Conservation (phyloP, 2,797 vertebrate species). For the Sciaenops ocellatus region DNA sequence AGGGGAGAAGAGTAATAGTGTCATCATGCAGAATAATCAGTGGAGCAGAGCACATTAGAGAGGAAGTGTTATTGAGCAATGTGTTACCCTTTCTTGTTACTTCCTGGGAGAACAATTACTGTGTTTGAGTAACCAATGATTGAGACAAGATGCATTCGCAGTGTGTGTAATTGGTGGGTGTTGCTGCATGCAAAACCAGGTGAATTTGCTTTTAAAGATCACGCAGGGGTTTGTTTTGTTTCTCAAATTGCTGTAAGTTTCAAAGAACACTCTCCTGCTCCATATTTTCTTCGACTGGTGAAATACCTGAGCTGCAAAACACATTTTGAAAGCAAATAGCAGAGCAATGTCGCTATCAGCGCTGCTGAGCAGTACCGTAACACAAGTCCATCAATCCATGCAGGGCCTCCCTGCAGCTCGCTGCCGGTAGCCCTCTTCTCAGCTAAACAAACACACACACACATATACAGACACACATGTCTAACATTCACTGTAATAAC, state of each 20-base stretch:
- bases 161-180: constrained; percentile 72
- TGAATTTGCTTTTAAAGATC: constrained; percentile 51
- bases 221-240: constrained; percentile 11
- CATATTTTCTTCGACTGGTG: constrained; percentile 28
- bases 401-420: constrained; percentile 56
- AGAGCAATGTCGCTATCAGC: constrained; percentile 54
- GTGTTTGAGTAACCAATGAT: constrained; percentile 81
- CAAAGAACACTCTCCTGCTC: constrained; percentile 26
- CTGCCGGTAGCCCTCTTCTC: constrained; percentile 20
- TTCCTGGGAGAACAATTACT: constrained; percentile 83
- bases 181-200: constrained; percentile 57
- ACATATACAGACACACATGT: neutral
- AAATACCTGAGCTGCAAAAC: constrained; percentile 54
- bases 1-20: constrained; percentile 80
- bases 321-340: constrained; percentile 64
- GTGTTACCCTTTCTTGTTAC: constrained; percentile 72
- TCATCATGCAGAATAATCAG: constrained; percentile 80
- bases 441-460: neutral
- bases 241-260: constrained; percentile 40
- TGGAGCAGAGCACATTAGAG: constrained; percentile 79
- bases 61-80: constrained; percentile 81
- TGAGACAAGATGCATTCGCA: constrained; percentile 71
- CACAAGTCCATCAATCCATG: constrained; percentile 61
- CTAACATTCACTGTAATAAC: constrained; percentile 1
- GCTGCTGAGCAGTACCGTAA: constrained; percentile 52